Evolutionary conservation across 2,797 vertebrate species (phyloP).

Genomic region (Cossypha niveicapilla): DNA sequence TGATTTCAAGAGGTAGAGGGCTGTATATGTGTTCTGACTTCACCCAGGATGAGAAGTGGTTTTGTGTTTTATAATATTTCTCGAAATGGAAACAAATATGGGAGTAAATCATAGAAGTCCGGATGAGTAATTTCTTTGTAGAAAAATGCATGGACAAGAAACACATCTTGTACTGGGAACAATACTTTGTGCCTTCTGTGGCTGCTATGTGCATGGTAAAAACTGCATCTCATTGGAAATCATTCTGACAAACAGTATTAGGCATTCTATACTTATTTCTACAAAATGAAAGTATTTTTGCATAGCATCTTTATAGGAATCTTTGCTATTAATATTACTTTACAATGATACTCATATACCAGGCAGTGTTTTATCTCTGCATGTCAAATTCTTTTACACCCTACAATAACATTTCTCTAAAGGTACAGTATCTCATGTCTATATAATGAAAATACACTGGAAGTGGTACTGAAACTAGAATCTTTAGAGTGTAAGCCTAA

Average conservation of each 20-base stretch:
- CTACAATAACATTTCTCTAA: neutral
- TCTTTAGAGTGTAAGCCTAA: neutral
- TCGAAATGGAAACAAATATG: neutral
- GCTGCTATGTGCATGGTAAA: neutral
- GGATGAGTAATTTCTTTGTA: neutral
- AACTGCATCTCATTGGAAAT: neutral
- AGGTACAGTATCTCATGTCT: neutral
- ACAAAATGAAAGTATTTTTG: neutral
- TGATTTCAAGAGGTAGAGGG: neutral
- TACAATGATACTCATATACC: neutral
- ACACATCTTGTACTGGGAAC: neutral
- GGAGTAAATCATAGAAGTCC: neutral
- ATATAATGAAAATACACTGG: neutral
- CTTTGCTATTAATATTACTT: neutral
- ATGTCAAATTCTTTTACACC: neutral
- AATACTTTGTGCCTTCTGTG: neutral
- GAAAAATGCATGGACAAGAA: neutral
- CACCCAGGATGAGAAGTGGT: neutral
- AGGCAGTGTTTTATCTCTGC: neutral
- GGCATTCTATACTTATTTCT: neutral
- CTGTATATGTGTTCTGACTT: neutral
- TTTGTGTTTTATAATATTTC: neutral
- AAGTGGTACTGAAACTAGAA: neutral
- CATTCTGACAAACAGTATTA: neutral
- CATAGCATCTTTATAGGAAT: neutral